phyloP scores from a whole-genome alignment of 1,140 invertebrate genomes.

The Musca vetustissima region DNA sequence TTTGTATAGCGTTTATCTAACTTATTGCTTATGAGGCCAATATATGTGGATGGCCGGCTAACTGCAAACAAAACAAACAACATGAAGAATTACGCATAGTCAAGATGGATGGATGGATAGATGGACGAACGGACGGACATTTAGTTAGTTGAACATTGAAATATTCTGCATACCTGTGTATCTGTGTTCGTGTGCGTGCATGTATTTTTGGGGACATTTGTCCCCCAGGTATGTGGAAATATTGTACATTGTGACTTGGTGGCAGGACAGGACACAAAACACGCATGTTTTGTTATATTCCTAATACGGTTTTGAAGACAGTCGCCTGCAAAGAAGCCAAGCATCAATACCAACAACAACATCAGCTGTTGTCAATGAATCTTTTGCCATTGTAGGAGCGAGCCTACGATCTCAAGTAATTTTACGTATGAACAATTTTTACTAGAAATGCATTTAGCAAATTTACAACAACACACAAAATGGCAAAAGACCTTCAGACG shows the following conservation, averaged over 20 bases:
- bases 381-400: neutral
- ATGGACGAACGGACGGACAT: too few relatives aligned
- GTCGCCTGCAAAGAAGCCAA: neutral
- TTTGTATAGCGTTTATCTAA: neutral
- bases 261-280: conserved; percentile 15
- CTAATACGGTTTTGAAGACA: conserved; percentile 13
- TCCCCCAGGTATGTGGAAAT: neutral
- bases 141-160: too few relatives aligned
- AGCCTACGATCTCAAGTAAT: neutral
- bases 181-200: too few relatives aligned
- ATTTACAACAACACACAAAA: too few relatives aligned
- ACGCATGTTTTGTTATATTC: conserved; percentile 21
- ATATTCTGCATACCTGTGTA: too few relatives aligned
- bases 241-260: conserved; percentile 20
- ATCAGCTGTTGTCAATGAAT: too few relatives aligned
- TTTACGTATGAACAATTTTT: conserved; percentile 20
- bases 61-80: neutral
- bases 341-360: neutral
- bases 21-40: conserved; percentile 4
- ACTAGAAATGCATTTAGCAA: too few relatives aligned
- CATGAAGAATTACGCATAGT: neutral
- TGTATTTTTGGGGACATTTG: too few relatives aligned
- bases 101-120: neutral
- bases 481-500: too few relatives aligned
- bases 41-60: neutral